phyloP scores from a whole-genome alignment of 2,797 vertebrate genomes.

The Myotis myotis region DNA sequence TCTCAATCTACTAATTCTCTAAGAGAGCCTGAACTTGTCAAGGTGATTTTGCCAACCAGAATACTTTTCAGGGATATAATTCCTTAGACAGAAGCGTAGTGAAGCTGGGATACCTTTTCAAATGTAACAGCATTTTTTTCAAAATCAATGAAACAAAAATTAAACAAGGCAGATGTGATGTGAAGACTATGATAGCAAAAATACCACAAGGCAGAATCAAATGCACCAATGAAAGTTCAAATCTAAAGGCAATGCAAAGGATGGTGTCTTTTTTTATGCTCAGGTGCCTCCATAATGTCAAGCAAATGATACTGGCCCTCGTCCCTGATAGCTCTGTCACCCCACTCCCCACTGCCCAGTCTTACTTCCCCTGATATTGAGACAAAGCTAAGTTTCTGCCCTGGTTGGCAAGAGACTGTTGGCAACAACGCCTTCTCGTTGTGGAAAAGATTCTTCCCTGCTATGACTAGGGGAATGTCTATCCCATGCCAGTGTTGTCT shows the following conservation, averaged over 20 bases:
- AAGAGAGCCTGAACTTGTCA: neutral
- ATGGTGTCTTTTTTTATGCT: neutral
- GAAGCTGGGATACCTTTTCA: neutral
- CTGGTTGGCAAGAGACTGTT: neutral
- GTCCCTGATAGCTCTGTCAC: rapidly evolving
- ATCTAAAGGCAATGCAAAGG: neutral
- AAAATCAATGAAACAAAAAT: neutral
- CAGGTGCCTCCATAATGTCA: neutral
- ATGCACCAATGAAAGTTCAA: neutral
- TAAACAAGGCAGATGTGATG: neutral
- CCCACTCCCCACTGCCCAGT: too few species aligned
- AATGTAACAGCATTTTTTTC: neutral
- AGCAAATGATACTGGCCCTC: neutral
- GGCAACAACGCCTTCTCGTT: neutral
- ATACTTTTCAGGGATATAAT: neutral
- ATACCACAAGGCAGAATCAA: neutral
- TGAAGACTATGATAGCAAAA: neutral
- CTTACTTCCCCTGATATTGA: neutral
- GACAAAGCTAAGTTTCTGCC: neutral
- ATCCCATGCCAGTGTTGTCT: neutral
- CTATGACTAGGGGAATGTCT: neutral
- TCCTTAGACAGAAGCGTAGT: neutral
- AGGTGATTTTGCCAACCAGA: neutral
- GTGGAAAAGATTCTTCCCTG: neutral
- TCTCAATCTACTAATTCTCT: neutral